Percentiles rank a stretch among this genome's conserved stretches.
These are phyloP conservation scores for Cephus nigrinus DNA, from an alignment of 2,888 invertebrate genomes.

Conservation along the genomic window DNA sequence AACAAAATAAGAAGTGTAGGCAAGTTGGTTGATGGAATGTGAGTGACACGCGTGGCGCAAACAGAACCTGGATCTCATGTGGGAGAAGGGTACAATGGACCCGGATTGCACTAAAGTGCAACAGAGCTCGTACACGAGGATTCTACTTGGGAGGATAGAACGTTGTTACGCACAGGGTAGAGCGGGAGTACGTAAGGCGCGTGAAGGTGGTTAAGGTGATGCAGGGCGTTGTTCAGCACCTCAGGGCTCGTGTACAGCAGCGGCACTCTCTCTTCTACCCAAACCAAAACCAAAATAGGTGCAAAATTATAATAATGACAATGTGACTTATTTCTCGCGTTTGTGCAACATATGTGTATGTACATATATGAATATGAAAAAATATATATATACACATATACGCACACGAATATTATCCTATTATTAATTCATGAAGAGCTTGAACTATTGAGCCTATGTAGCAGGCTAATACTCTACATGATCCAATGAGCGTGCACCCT, in stretches of 20 bases:
- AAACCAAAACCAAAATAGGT: constrained; percentile 47
- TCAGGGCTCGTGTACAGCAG: constrained; percentile 64
- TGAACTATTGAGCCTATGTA: neutral
- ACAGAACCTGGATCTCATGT: constrained; percentile 33
- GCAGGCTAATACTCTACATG: neutral
- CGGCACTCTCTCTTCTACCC: constrained; percentile 64
- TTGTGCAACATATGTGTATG: too few relatives aligned
- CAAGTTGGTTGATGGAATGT: constrained; percentile 34
- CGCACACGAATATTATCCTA: neutral
- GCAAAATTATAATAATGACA: constrained; percentile 45
- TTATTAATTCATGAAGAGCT: neutral
- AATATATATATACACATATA: neutral
- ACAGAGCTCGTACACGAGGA: constrained; percentile 39
- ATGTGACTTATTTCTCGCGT: neutral
- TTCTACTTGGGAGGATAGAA: constrained; percentile 49
- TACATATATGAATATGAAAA: neutral
- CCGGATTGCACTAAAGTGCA: constrained; percentile 31
- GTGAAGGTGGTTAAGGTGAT: constrained; percentile 60
- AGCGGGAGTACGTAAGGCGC: constrained; percentile 53
- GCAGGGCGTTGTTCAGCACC: constrained; percentile 64
- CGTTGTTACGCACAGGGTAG: constrained; percentile 52
- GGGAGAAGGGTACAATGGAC: neutral
- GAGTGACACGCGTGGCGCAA: constrained; percentile 24
- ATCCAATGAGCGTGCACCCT: neutral
- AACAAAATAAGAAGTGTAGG: constrained; percentile 54